Evolutionary conservation across 2,113 vertebrate species (phyloP).

Genomic region (Sceloporus undulatus): DNA sequence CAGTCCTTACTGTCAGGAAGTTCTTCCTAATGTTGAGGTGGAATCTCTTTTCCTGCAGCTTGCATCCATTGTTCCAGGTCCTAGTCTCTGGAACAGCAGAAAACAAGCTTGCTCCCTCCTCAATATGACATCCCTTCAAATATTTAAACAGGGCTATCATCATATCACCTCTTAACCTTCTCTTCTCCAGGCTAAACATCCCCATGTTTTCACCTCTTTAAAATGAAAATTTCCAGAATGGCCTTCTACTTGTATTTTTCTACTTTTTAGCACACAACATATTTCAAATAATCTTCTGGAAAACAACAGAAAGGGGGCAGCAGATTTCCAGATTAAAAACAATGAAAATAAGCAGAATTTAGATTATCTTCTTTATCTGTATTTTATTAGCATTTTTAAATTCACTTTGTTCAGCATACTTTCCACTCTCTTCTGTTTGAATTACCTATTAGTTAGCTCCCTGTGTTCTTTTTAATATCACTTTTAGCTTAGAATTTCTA

Average conservation of each 20-base stretch:
- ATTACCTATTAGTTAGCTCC: neutral
- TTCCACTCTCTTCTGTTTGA: neutral
- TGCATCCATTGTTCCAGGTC: too few species aligned
- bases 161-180: too few species aligned
- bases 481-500: neutral
- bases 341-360: neutral
- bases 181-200: too few species aligned
- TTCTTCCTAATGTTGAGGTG: too few species aligned
- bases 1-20: too few species aligned
- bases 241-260: neutral
- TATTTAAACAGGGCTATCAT: too few species aligned
- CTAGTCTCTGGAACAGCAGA: too few species aligned
- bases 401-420: neutral
- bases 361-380: neutral
- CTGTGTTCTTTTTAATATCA: neutral
- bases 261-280: neutral
- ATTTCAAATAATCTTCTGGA: neutral
- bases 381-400: neutral
- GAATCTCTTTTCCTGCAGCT: too few species aligned
- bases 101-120: too few species aligned
- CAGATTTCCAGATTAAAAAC: conserved; percentile 48
- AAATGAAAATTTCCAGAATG: conserved; percentile 3
- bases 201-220: neutral
- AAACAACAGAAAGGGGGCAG: conserved; percentile 59
- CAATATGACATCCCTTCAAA: too few species aligned